A percentile compares a stretch with the other conserved stretches of the same genome.
phyloP scores from a whole-genome alignment of 2,113 vertebrate genomes.

The Apus apus region DNA sequence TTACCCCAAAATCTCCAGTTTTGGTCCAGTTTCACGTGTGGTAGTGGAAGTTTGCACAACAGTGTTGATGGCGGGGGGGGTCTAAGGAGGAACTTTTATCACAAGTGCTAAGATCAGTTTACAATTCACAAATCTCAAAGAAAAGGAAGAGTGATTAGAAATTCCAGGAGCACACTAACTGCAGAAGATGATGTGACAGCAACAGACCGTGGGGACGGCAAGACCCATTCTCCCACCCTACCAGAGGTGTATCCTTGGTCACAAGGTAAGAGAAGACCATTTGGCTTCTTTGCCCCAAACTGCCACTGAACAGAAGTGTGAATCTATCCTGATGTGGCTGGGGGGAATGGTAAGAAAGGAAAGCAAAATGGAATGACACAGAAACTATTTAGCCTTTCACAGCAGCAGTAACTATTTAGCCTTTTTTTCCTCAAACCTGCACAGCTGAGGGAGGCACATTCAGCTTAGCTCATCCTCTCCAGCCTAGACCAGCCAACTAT shows the following conservation, averaged over 20 bases:
- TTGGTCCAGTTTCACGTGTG: not conserved
- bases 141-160: not conserved
- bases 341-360: not conserved
- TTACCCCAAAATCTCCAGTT: not conserved
- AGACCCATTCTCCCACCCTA: not conserved
- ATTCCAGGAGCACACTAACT: not conserved
- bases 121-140: not conserved
- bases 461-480: not conserved
- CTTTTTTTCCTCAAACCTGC: not conserved
- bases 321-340: rapidly evolving
- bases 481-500: not conserved
- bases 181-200: not conserved
- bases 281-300: not conserved
- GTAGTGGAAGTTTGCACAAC: not conserved
- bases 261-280: not conserved
- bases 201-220: not conserved
- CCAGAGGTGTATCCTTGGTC: not conserved
- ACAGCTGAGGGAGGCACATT: not conserved
- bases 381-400: not conserved
- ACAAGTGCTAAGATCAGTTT: not conserved
- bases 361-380: not conserved
- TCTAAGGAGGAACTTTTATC: not conserved
- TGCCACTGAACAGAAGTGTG: not conserved
- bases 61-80: not conserved
- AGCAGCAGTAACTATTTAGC: not conserved